Evolutionary conservation across 2,797 vertebrate genomes (phyloP).

Genomic region (Arnoldichthys spilopterus): DNA sequence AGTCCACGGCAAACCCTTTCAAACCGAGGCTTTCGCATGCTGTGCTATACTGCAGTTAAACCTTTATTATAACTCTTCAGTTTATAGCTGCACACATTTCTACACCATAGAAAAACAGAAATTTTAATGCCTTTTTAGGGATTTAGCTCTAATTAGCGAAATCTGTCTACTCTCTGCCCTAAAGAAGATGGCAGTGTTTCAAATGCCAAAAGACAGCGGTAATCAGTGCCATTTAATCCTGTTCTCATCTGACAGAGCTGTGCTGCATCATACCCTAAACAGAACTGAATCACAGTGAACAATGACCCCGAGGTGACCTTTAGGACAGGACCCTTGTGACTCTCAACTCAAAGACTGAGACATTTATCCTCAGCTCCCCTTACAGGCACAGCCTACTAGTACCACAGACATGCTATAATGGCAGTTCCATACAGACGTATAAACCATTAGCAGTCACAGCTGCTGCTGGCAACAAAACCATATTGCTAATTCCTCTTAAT

Average conservation of each 20-base stretch:
- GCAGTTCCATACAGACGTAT: not conserved
- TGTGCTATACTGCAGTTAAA: not conserved
- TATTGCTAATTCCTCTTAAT: not conserved
- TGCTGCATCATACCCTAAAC: not conserved
- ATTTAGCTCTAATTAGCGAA: slow-evolving; percentile 1
- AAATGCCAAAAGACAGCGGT: not conserved
- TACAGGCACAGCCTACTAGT: not conserved
- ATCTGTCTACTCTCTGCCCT: not conserved
- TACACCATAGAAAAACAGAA: not conserved
- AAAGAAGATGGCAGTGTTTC: not conserved
- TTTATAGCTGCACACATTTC: not conserved
- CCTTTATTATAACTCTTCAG: not conserved
- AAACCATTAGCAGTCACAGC: not conserved
- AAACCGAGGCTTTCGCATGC: not conserved
- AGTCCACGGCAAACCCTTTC: not conserved
- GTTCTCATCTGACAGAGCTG: not conserved
- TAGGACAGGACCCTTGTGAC: not conserved
- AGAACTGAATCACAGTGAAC: not conserved
- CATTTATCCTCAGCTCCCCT: not conserved
- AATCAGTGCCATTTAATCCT: not conserved
- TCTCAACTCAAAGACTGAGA: not conserved
- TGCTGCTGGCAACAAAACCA: too few species aligned
- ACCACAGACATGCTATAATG: not conserved
- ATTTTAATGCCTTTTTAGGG: not conserved
- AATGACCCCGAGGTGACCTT: not conserved